Conservation (phyloP, 2,113 vertebrate genomes). For the Labrus mixtus region DNA sequence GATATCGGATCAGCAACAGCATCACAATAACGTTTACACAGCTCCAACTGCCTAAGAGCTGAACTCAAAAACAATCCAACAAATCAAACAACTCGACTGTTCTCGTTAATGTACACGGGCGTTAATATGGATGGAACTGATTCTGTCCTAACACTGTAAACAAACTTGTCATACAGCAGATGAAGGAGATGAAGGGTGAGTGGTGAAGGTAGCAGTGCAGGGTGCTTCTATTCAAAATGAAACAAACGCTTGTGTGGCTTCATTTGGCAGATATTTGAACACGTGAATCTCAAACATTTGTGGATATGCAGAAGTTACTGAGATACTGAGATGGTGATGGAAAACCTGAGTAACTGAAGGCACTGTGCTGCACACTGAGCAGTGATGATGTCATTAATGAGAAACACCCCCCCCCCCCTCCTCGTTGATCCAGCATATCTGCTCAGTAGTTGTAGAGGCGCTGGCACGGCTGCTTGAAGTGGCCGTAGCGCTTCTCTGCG, state of each 20-base stretch:
- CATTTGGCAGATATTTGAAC: not conserved
- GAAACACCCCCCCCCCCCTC: not conserved
- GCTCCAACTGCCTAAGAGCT: not conserved
- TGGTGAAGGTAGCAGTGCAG: conserved; percentile 9
- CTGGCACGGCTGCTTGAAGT: conserved; percentile 81
- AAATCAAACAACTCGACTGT: conserved; percentile 4
- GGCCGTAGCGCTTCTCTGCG: conserved; percentile 61
- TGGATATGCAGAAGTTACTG: conserved; percentile 12
- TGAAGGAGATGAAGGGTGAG: conserved; percentile 18
- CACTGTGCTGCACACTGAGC: conserved; percentile 6
- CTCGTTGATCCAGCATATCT: not conserved
- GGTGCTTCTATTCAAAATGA: not conserved
- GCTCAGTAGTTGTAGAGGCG: conserved; percentile 81
- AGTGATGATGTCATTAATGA: not conserved
- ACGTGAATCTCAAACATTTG: not conserved
- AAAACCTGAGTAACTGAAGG: conserved; percentile 39
- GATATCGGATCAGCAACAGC: not conserved
- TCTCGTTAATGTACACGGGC: conserved; percentile 9
- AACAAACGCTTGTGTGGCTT: not conserved
- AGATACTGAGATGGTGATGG: not conserved
- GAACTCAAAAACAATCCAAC: not conserved
- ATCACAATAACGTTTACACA: conserved; percentile 20
- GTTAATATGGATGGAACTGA: not conserved
- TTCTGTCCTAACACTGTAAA: not conserved
- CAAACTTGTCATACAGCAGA: not conserved